These are phyloP conservation scores for Tichodroma muraria DNA, from an alignment of 2,113 vertebrate genomes.

Conservation along the genomic window DNA sequence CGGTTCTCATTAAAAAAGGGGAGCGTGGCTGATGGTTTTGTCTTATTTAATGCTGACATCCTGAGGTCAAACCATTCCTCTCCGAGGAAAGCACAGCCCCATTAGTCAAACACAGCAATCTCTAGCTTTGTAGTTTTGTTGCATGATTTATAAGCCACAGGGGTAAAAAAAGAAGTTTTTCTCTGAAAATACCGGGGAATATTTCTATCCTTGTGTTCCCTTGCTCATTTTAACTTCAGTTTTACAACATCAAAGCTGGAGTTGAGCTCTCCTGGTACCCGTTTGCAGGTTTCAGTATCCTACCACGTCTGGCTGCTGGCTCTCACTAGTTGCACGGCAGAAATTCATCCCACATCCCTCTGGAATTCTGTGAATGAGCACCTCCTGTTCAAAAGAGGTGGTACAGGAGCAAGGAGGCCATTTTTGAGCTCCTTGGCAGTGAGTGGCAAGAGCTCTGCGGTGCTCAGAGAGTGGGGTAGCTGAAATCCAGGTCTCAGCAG, in stretches of 20 bases:
- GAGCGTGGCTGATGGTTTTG: background rate
- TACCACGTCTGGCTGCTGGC: background rate
- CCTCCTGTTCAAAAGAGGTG: background rate
- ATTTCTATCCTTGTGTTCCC: background rate
- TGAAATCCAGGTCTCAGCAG: background rate
- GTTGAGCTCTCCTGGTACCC: background rate
- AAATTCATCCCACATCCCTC: background rate
- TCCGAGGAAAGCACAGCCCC: slow-evolving; percentile 1
- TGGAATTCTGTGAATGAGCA: background rate
- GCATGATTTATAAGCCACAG: slow-evolving; percentile 39
- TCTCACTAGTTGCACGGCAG: background rate
- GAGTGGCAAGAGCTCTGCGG: rapidly evolving
- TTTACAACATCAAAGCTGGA: background rate
- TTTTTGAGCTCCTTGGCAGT: background rate
- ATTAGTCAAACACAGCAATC: slow-evolving; percentile 38
- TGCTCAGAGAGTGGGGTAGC: background rate
- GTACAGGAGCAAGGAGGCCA: background rate
- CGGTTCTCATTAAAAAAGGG: background rate
- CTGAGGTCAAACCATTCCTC: slow-evolving; percentile 50
- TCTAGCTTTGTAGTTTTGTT: slow-evolving; percentile 31
- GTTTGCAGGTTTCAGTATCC: background rate
- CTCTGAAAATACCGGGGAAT: background rate
- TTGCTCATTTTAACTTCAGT: background rate
- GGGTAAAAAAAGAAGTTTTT: background rate
- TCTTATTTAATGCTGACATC: slow-evolving; percentile 61